These are phyloP conservation scores for Patagioenas fasciata DNA, from an alignment of 2,113 vertebrate genomes.

Conservation along the genomic window DNA sequence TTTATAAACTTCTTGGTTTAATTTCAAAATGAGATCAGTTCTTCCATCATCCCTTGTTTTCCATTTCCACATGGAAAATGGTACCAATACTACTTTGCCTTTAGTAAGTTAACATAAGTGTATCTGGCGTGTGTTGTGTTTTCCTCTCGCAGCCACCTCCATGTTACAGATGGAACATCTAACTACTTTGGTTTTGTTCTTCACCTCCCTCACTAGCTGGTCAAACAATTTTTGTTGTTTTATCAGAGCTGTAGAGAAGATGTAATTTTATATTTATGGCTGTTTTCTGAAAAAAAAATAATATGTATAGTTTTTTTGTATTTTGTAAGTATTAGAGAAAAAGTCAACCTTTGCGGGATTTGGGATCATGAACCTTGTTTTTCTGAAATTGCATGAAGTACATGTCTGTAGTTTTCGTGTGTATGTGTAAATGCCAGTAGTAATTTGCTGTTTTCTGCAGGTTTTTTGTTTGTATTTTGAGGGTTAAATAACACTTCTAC, in stretches of 20 bases:
- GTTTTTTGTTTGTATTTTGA: slow-evolving; percentile 10
- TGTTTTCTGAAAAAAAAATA: not conserved
- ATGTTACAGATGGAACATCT: not conserved
- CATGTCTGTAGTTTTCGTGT: not conserved
- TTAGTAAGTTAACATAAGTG: not conserved
- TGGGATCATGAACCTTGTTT: not conserved
- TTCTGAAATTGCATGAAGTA: not conserved
- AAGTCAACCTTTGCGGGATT: not conserved
- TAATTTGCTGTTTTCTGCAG: not conserved
- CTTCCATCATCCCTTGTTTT: slow-evolving; percentile 34
- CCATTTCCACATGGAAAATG: not conserved
- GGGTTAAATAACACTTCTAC: slow-evolving; percentile 46
- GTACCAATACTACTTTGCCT: not conserved
- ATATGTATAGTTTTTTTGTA: not conserved
- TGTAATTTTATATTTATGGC: not conserved
- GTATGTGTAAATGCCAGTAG: not conserved
- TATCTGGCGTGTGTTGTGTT: fast-evolving
- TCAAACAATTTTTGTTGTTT: not conserved
- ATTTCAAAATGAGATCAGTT: slow-evolving; percentile 49
- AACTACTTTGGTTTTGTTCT: not conserved
- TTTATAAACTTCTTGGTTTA: slow-evolving; percentile 38
- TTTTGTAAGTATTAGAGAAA: not conserved
- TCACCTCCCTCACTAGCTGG: not conserved
- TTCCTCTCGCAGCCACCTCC: fast-evolving
- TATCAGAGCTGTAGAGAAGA: not conserved